Base-by-base conservation (phyloP, 1,140 invertebrate species). In the Cephus cinctus region DNA sequence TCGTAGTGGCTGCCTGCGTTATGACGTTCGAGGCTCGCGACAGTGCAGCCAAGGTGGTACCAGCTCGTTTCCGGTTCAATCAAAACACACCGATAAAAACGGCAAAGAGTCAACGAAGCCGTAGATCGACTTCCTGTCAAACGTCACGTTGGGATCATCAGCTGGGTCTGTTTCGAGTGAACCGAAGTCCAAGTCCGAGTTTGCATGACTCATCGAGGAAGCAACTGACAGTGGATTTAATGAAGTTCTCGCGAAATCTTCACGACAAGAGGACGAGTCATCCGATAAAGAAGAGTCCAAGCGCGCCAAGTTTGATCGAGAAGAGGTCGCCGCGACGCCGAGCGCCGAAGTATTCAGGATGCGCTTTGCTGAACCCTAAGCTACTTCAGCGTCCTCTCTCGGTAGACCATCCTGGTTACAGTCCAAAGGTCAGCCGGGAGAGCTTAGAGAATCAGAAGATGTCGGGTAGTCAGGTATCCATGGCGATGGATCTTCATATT, bases 1-100 rank as follows among this genome's bases (percentile, higher is more conserved):
- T 94, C 44, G 90, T 96, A 3, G 91, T 95, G 1, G 92, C 92
- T 4, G 90, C 91, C 0, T 94, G 91, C 57, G 92, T 96, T n/a
- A 92, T 95, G 90, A 94, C 92, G 1, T 95, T 94, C 60, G 92
- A 94, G 66, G 90, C 90, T 0, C 78, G 90, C 0, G 90, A 94
- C 67, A 91, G 86, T 31, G 89, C 90, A 0, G 90, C 89, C 0
- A 94, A 93, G 67, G 89, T 92, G 9, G 89, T 90, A 8, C 89
- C 89, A 2, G 88, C 88, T 1, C 78, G 87, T 20, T 81, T 87
- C 20, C 83, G 86, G 25, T 75, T 82, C 43, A 71, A 76, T 49
- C 78, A 81, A 19, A 77, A 79, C n/a, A 73, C 78, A 1, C 15
- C 70, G 21, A 73, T 69, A 27, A 57, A 52, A 14, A 47, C 20